phyloP scores from a whole-genome alignment of 2,113 vertebrate genomes.

The Bombycilla garrulus region DNA sequence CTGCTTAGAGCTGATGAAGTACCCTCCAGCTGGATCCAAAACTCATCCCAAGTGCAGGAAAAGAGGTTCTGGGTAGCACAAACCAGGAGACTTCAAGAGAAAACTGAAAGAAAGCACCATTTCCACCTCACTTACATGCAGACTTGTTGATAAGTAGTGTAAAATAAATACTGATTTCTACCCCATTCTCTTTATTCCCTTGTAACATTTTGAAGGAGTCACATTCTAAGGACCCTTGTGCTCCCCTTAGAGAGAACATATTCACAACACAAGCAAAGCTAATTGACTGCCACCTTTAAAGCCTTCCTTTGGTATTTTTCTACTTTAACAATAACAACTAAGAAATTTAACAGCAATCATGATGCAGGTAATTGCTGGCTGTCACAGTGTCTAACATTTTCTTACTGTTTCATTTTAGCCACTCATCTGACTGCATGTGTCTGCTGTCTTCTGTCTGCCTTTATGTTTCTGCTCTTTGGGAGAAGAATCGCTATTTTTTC shows the following conservation, averaged over 20 bases:
- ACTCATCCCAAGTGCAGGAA: neutral
- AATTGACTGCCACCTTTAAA: neutral
- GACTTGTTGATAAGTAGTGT: neutral
- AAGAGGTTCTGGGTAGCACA: neutral
- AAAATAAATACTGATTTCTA: neutral
- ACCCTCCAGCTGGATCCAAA: neutral
- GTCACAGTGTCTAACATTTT: neutral
- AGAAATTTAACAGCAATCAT: neutral
- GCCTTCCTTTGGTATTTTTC: neutral
- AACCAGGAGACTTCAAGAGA: neutral
- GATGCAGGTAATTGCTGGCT: neutral
- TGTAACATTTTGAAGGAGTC: neutral
- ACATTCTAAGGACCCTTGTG: neutral
- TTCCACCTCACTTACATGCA: neutral
- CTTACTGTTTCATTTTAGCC: neutral
- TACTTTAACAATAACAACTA: neutral
- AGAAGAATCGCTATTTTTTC: neutral
- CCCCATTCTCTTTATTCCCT: neutral
- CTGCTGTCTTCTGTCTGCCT: neutral
- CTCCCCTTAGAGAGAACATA: neutral
- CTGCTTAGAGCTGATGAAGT: neutral
- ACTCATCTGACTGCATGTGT: neutral
- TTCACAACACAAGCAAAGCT: neutral
- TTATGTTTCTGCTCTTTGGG: neutral
- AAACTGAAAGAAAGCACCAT: neutral